Evolutionary conservation across 2,888 invertebrate species (phyloP).

Genomic region (Plebejus melissa): DNA sequence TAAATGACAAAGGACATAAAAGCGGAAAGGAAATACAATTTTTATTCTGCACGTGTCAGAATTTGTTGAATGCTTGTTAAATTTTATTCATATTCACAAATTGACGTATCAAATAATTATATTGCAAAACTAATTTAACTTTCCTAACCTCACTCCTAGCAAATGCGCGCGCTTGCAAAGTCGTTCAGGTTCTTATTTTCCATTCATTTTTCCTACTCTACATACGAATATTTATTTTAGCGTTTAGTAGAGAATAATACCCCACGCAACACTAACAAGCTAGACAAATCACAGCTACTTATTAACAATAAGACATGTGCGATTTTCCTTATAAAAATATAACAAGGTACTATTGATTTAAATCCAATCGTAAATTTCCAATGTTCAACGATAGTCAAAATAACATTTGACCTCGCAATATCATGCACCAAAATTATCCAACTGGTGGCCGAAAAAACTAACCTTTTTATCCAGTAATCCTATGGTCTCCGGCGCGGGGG

Average conservation of each 20-base stretch:
- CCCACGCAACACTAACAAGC: not conserved
- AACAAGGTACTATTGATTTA: not conserved
- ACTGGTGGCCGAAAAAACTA: constrained; percentile 37
- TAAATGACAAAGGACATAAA: too few relatives aligned
- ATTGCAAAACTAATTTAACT: not conserved
- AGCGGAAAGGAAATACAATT: too few relatives aligned
- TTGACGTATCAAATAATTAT: not conserved
- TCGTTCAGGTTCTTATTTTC: not conserved
- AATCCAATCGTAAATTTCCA: not conserved
- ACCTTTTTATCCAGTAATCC: constrained; percentile 67
- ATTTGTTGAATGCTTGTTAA: not conserved
- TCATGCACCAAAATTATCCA: constrained; percentile 47
- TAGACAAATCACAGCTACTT: not conserved
- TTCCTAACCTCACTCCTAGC: not conserved
- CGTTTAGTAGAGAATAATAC: not conserved
- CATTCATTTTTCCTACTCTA: not conserved
- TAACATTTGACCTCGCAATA: constrained; percentile 56
- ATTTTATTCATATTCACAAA: not conserved
- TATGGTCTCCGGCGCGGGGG: constrained; percentile 57
- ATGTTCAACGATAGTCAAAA: constrained; percentile 11
- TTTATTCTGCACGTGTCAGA: too few relatives aligned
- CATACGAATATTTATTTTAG: not conserved
- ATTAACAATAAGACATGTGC: not conserved
- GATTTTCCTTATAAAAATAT: not conserved
- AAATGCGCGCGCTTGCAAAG: not conserved